Percentiles rank a stretch among this genome's conserved stretches.
Conservation (phyloP, 2,888 invertebrate species). For the Acanthosepion esculentum region DNA sequence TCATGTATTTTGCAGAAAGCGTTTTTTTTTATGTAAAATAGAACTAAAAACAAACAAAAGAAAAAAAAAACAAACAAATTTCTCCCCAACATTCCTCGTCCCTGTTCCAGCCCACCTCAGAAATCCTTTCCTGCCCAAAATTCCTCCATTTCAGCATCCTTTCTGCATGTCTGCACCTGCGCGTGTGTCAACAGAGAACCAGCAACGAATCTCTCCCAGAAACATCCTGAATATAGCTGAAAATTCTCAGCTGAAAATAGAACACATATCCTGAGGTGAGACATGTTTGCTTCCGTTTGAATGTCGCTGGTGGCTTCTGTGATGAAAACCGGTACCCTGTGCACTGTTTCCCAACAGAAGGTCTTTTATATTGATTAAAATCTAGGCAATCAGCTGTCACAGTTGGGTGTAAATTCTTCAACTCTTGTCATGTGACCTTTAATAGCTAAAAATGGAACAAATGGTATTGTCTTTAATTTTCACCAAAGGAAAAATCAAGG, state of each 20-base stretch:
- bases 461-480: not conserved
- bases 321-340: not conserved
- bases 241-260: not conserved
- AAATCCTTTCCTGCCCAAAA: not conserved
- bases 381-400: not conserved
- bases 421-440: constrained; percentile 33
- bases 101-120: not conserved
- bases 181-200: not conserved
- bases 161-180: not conserved
- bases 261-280: not conserved
- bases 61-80: not conserved
- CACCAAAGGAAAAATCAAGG: no score
- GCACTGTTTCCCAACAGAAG: not conserved
- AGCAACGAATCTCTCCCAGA: not conserved
- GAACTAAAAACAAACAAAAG: not conserved
- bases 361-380: not conserved
- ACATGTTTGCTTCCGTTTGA: not conserved
- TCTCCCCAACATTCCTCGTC: not conserved
- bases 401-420: not conserved
- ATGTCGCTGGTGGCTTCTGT: not conserved
- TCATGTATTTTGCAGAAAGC: not conserved
- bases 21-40: not conserved
- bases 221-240: not conserved
- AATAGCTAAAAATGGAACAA: constrained; percentile 15
- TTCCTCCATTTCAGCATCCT: not conserved